A percentile compares a stretch with the other conserved stretches of the same genome.
Conservation (phyloP, 2,888 invertebrate species). For the Linnaemya tessellans region DNA sequence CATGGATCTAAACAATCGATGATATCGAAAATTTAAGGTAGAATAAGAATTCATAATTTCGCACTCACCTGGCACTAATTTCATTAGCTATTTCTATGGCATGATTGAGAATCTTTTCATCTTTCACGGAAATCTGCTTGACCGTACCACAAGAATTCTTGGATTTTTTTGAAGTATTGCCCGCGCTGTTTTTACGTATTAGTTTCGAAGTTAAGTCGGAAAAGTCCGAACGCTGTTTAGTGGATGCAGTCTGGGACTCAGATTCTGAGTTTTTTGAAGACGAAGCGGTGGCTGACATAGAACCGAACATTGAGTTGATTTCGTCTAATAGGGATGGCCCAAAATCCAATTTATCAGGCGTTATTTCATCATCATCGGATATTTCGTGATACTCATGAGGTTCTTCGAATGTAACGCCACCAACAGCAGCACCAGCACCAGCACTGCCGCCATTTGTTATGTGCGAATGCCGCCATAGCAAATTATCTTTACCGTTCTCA, state of each 20-base stretch:
- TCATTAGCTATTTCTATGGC: constrained; percentile 97
- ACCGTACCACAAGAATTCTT: constrained; percentile 85
- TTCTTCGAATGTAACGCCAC: constrained; percentile 80
- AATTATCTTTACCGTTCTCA: constrained; percentile 74
- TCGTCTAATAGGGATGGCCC: constrained; percentile 96
- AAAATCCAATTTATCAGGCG: constrained; percentile 86
- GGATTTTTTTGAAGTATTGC: constrained; percentile 79
- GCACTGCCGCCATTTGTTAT: constrained; percentile 65
- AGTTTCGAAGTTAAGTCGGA: constrained; percentile 85
- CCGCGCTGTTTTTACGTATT: constrained; percentile 76
- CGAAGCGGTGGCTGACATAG: constrained; percentile 82
- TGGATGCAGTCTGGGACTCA: constrained; percentile 87
- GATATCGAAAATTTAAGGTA: constrained; percentile 5
- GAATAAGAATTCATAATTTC: not conserved
- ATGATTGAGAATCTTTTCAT: constrained; percentile 94
- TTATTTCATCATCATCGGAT: constrained; percentile 90
- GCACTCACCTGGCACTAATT: constrained; percentile 88
- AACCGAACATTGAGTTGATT: constrained; percentile 93
- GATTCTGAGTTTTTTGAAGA: constrained; percentile 83
- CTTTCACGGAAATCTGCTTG: constrained; percentile 96
- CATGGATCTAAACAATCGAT: constrained; percentile 84
- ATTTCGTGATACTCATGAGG: constrained; percentile 92
- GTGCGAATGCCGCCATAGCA: constrained; percentile 62
- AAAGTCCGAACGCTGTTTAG: constrained; percentile 88
- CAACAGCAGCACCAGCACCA: constrained; percentile 74